Conservation (phyloP, 2,113 vertebrate genomes). For the Macquaria australasica region DNA sequence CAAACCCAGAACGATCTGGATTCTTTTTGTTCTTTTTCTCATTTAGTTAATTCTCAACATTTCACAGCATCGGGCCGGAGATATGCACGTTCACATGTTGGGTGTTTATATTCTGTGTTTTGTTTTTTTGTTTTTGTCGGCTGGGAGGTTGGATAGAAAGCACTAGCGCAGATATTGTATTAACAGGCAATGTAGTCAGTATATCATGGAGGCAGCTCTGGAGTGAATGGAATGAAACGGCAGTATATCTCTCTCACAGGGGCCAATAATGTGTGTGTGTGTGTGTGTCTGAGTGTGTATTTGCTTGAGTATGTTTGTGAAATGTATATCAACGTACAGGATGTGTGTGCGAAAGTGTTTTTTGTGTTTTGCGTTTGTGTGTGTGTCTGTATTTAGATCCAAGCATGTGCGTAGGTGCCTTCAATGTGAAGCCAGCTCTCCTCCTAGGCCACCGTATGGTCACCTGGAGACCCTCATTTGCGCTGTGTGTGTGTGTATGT, state of each 20-base stretch:
- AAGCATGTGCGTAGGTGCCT: slow-evolving; percentile 52
- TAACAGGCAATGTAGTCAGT: slow-evolving; percentile 63
- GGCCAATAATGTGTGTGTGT: slow-evolving; percentile 58
- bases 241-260: slow-evolving; percentile 75
- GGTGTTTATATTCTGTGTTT: slow-evolving; percentile 30
- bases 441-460: slow-evolving; percentile 76
- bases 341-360: slow-evolving; percentile 18
- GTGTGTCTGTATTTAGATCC: slow-evolving; percentile 29
- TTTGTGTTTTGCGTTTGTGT: slow-evolving; percentile 43
- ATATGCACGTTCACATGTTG: slow-evolving; percentile 20
- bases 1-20: slow-evolving; percentile 65
- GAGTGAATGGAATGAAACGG: slow-evolving; percentile 74
- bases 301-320: slow-evolving; percentile 25
- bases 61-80: slow-evolving; percentile 35
- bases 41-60: slow-evolving; percentile 42
- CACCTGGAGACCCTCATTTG: slow-evolving; percentile 78
- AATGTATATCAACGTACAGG: slow-evolving; percentile 29
- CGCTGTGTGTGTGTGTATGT: slow-evolving; percentile 34
- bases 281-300: not conserved
- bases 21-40: slow-evolving; percentile 58
- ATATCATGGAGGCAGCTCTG: slow-evolving; percentile 72
- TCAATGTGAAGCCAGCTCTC: slow-evolving; percentile 63
- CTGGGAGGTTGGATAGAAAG: slow-evolving; percentile 53
- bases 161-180: slow-evolving; percentile 69
- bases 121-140: not conserved